Conservation (phyloP, 2,888 invertebrate genomes). For the Acronicta psi region DNA sequence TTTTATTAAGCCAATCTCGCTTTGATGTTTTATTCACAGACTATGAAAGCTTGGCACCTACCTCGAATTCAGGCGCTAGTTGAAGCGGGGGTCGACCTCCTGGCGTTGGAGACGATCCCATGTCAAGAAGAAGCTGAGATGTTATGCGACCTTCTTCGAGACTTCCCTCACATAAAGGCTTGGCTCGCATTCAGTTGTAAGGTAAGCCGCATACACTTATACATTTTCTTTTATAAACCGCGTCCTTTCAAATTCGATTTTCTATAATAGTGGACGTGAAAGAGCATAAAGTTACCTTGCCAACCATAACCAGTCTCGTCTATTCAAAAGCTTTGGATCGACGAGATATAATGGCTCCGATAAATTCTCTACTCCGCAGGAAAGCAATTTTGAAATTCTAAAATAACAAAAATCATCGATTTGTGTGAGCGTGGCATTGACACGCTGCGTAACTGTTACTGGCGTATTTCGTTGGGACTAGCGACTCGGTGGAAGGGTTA, state of each 20-base stretch:
- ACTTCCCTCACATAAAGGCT: conserved; percentile 93
- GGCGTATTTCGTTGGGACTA: conserved; percentile 13
- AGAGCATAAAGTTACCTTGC: conserved; percentile 33
- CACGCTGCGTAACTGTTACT: conserved; percentile 34
- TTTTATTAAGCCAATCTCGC: background rate
- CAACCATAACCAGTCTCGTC: conserved; percentile 27
- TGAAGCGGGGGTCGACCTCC: conserved; percentile 94
- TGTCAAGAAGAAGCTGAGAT: conserved; percentile 95
- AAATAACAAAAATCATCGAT: conserved; percentile 49
- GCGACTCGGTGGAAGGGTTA: conserved; percentile 24
- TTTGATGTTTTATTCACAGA: conserved; percentile 60
- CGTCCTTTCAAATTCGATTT: conserved; percentile 15
- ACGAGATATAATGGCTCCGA: conserved; percentile 37
- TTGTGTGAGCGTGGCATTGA: conserved; percentile 43
- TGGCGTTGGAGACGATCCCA: conserved; percentile 98
- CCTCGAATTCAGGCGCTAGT: conserved; percentile 94
- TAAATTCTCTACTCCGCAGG: conserved; percentile 38
- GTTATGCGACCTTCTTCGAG: conserved; percentile 93
- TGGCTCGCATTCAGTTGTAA: conserved; percentile 97
- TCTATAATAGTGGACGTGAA: conserved; percentile 19
- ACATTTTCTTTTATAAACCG: conserved; percentile 1
- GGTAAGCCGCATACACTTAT: conserved; percentile 78
- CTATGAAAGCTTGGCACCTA: conserved; percentile 95
- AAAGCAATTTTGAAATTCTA: conserved; percentile 42
- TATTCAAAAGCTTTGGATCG: conserved; percentile 36